phyloP scores from a whole-genome alignment of 2,888 invertebrate species.

The Drosophila niveifrons region DNA sequence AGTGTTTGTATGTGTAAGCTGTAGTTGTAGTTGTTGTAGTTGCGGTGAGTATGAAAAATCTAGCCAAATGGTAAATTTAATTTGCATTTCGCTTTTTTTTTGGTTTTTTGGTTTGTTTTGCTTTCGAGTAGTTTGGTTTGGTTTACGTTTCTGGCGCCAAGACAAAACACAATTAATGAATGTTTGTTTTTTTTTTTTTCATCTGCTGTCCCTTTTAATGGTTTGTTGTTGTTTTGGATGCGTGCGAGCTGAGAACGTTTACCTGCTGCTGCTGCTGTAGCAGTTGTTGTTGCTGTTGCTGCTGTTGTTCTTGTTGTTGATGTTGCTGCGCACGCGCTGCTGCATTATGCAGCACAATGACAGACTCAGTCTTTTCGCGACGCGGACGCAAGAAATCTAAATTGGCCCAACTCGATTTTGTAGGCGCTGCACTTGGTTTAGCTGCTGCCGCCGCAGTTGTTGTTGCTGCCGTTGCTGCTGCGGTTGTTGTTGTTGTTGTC shows the following conservation, averaged over 20 bases:
- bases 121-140: constrained; percentile 73
- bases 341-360: constrained; percentile 91
- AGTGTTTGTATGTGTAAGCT: constrained; percentile 38
- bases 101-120: constrained; percentile 37
- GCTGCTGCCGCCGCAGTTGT: constrained; percentile 10
- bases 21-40: constrained; percentile 28
- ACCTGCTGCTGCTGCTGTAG: constrained; percentile 65
- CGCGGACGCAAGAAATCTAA: constrained; percentile 88
- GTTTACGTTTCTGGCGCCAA: constrained; percentile 76
- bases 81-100: constrained; percentile 50
- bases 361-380: constrained; percentile 95
- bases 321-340: constrained; percentile 86
- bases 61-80: constrained; percentile 68
- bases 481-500: constrained; percentile 76
- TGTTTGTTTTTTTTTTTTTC: constrained; percentile 52
- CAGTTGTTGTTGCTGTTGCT: constrained; percentile 78
- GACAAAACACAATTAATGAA: constrained; percentile 76
- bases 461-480: constrained; percentile 27
- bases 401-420: constrained; percentile 83
- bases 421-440: constrained; percentile 37
- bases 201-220: constrained; percentile 38
- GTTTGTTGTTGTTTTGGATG: constrained; percentile 53
- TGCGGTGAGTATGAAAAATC: constrained; percentile 61
- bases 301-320: constrained; percentile 84
- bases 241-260: constrained; percentile 77